Evolutionary conservation across 2,113 vertebrate genomes (phyloP), one percentile per base, ranked within the genome.

Genomic region (Serilophus lunatus): DNA sequence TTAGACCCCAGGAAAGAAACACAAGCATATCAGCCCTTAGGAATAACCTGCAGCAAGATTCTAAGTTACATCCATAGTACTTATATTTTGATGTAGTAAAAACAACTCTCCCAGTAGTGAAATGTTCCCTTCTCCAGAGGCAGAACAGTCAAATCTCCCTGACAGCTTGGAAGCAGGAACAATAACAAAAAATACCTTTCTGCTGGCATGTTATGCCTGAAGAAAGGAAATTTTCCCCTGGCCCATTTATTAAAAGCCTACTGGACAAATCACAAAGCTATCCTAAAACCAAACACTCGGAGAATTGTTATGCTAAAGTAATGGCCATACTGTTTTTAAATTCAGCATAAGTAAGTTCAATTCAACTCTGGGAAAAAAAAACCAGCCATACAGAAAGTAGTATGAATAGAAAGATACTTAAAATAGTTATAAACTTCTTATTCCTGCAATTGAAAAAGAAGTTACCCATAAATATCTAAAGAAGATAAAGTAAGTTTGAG

Each of bases 71-170:
- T 68, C 57, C 47, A 24, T 45, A 64, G 72, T 44, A 66, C 81
- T 88, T 95, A 70, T 74, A 94, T 91, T 96, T 96, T 92, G 76
- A 95, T 90, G 60, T 97, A 95, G 95, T 93, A 93, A 95, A 97
- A 95, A 40, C 71, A 78, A 45, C 26, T 88, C 63, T 96, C 38
- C 29, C 45, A 40, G 82, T 59, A 88, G 63, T 79, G 88, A 86
- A 93, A 53, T 38, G 42, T 95, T 97, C 86, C 60, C 65, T 93
- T 95, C 88, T 93, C 90, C 65, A 88, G 92, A 94, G 79, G 36
- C 77, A 95, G 88, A 97, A 93, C 93, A 93, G 92, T 94, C 88
- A 66, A 75, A 90, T 91, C 74, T 92, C 86, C 20, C 59, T 18
- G 90, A 95, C 79, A 93, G 90, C 47, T 92, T 95, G 93, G 95